These are phyloP conservation scores for Apocrypta bakeri DNA, from an alignment of 1,140 invertebrate species.

Conservation along the genomic window DNA sequence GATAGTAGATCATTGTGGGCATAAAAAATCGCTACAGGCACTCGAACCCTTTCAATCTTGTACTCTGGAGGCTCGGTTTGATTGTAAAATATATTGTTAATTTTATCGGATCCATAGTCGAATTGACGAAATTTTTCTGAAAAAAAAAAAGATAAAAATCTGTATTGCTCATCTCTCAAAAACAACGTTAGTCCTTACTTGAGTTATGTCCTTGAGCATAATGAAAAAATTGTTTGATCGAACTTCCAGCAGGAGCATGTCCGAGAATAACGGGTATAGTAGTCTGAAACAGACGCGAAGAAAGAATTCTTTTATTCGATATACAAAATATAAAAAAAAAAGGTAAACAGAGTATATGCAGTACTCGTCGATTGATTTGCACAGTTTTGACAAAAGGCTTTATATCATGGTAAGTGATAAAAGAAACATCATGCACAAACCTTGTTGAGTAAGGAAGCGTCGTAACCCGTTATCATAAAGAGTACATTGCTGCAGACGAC, in stretches of 20 bases:
- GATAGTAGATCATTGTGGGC: constrained; percentile 82
- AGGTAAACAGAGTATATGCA: too few species aligned
- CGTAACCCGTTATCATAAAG: constrained; percentile 80
- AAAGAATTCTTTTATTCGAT: too few species aligned
- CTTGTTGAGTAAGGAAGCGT: constrained; percentile 73
- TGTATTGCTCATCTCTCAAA: too few species aligned
- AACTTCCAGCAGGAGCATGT: constrained; percentile 86
- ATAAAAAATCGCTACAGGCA: constrained; percentile 81
- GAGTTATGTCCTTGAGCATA: constrained; percentile 78
- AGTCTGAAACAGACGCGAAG: constrained; percentile 72
- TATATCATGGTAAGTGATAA: background rate
- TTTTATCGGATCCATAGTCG: constrained; percentile 71
- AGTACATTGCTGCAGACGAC: constrained; percentile 79
- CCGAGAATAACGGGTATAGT: constrained; percentile 80
- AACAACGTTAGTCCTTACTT: too few species aligned
- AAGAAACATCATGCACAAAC: constrained; percentile 52
- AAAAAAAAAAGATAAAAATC: too few species aligned
- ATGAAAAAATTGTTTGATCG: constrained; percentile 82
- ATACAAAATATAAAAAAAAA: too few species aligned
- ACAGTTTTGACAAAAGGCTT: too few species aligned
- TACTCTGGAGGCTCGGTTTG: constrained; percentile 76
- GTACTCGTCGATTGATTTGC: too few species aligned
- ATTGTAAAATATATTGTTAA: constrained; percentile 76
- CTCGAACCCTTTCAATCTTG: constrained; percentile 77
- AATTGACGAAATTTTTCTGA: constrained; percentile 73